These are phyloP conservation scores for Drosophila parabipectinata DNA, from an alignment of 1,140 invertebrate species.

Conservation along the genomic window DNA sequence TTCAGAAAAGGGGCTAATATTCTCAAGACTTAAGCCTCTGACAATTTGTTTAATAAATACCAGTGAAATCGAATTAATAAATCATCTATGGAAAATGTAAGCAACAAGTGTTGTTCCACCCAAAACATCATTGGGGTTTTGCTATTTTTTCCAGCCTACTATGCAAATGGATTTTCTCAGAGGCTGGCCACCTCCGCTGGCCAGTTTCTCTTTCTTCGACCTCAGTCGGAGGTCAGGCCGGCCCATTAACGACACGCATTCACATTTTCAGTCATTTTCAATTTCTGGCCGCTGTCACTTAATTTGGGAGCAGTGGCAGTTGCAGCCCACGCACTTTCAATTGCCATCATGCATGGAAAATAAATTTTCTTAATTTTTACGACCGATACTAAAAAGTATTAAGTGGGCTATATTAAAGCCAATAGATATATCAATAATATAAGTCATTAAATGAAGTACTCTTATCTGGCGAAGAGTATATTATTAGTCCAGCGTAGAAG, in stretches of 20 bases:
- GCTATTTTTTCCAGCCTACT: conserved; percentile 12
- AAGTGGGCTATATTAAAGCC: not conserved
- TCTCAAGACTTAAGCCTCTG: no score
- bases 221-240: conserved; percentile 56
- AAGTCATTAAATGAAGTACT: not conserved
- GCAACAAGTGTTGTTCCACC: conserved; percentile 1
- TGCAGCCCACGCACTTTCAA: conserved; percentile 44
- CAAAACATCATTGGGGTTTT: conserved; percentile 21
- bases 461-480: not conserved
- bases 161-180: conserved; percentile 55
- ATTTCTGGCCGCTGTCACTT: conserved; percentile 75
- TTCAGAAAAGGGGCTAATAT: no score
- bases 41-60: not conserved
- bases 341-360: conserved; percentile 51
- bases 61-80: conserved; percentile 1
- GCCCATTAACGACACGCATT: conserved; percentile 77
- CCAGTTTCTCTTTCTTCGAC: conserved; percentile 61
- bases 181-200: conserved; percentile 18
- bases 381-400: not conserved
- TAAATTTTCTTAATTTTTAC: not conserved
- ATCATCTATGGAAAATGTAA: not conserved
- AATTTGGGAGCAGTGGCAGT: conserved; percentile 76
- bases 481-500: not conserved
- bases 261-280: conserved; percentile 68
- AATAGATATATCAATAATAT: not conserved